phyloP scores from a whole-genome alignment of 2,888 invertebrate genomes.

The Bruchidius siliquastri region DNA sequence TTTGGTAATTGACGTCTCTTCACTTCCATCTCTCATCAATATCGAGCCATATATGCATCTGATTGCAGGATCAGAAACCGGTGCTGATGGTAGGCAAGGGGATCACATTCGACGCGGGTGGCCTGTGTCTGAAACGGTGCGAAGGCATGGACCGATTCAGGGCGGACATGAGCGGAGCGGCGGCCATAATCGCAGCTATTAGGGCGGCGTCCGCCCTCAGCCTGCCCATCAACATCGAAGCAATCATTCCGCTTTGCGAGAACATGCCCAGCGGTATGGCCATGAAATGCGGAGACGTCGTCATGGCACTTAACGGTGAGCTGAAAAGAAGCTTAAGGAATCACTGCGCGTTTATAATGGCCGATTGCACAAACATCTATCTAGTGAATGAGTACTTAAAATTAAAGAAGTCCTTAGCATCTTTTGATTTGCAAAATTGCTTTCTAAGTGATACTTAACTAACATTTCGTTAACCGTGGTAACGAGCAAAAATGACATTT shows the following conservation, averaged over 20 bases:
- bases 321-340: too few relatives aligned
- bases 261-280: constrained; percentile 57
- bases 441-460: too few relatives aligned
- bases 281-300: constrained; percentile 52
- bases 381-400: too few relatives aligned
- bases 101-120: constrained; percentile 56
- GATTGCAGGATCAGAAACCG: constrained; percentile 48
- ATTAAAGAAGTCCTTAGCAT: too few relatives aligned
- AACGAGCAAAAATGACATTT: too few relatives aligned
- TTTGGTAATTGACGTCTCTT: too few relatives aligned
- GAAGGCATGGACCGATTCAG: constrained; percentile 41
- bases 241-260: constrained; percentile 46
- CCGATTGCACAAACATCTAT: too few relatives aligned
- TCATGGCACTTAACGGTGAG: constrained; percentile 50
- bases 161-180: constrained; percentile 62
- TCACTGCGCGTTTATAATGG: too few relatives aligned
- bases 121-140: constrained; percentile 44
- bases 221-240: constrained; percentile 53
- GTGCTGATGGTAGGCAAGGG: constrained; percentile 65
- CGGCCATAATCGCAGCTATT: constrained; percentile 53
- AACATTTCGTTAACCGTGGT: too few relatives aligned
- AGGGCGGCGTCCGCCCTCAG: constrained; percentile 51
- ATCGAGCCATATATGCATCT: too few relatives aligned
- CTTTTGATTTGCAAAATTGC: too few relatives aligned
- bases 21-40: too few relatives aligned